Conservation (phyloP, 2,888 invertebrate species). For the Luperina nickerlii region DNA sequence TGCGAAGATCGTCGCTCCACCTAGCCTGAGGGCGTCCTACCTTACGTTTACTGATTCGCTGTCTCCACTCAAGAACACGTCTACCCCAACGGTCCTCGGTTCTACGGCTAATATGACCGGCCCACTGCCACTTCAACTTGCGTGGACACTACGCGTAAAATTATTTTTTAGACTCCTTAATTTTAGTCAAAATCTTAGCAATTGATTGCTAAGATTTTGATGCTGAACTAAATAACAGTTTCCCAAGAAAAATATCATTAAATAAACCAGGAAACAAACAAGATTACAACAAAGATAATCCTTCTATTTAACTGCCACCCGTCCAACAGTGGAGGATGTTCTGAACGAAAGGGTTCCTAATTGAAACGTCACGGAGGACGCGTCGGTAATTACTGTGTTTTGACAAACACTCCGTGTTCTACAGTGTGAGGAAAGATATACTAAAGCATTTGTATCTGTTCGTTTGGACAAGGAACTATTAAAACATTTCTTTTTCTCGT, state of each 20-base stretch:
- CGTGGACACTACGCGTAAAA: background rate
- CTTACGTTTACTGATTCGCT: too few species aligned
- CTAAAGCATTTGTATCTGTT: background rate
- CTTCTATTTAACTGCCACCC: background rate
- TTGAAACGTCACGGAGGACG: slow-evolving; percentile 51
- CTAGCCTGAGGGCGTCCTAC: too few species aligned
- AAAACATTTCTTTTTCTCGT: background rate
- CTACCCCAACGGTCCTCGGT: too few species aligned
- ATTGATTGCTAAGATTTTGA: too few species aligned
- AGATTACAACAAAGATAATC: background rate
- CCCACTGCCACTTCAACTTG: too few species aligned
- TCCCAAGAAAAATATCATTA: background rate
- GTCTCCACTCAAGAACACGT: too few species aligned
- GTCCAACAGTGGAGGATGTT: background rate
- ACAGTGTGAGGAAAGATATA: slow-evolving; percentile 3
- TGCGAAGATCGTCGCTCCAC: too few species aligned
- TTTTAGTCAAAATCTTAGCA: too few species aligned
- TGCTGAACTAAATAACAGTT: background rate
- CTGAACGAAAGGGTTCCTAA: slow-evolving; percentile 47
- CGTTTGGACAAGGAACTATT: background rate
- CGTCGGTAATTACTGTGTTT: slow-evolving; percentile 47
- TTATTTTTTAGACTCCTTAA: too few species aligned
- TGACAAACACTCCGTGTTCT: slow-evolving; percentile 31
- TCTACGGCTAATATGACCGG: too few species aligned
- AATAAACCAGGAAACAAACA: slow-evolving; percentile 9